phyloP scores from a whole-genome alignment of 2,888 invertebrate species.

The Hedya salicella region DNA sequence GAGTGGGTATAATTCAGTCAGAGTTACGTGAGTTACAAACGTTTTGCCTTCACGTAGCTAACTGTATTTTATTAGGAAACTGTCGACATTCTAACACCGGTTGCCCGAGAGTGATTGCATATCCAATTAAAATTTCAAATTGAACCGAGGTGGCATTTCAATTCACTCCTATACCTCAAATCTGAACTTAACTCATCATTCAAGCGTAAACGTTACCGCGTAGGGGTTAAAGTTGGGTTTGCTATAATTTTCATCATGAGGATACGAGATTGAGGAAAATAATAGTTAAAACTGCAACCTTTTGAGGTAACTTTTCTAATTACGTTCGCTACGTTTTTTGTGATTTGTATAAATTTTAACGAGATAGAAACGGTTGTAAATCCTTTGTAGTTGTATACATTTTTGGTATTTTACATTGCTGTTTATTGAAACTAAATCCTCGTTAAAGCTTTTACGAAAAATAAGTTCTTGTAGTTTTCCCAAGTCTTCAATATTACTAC shows the following conservation, averaged over 20 bases:
- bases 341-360: constrained; percentile 40
- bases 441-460: too few relatives aligned
- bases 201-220: neutral
- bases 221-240: neutral
- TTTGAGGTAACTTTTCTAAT: constrained; percentile 67
- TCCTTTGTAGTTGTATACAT: neutral
- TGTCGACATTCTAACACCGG: constrained; percentile 25
- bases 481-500: too few relatives aligned
- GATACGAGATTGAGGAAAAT: neutral
- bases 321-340: constrained; percentile 50
- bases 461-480: too few relatives aligned
- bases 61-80: constrained; percentile 14
- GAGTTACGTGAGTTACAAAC: neutral
- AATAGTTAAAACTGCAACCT: constrained; percentile 24
- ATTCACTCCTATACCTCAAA: constrained; percentile 49
- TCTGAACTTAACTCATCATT: constrained; percentile 39
- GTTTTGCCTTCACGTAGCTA: neutral
- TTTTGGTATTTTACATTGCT: neutral
- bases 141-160: constrained; percentile 59
- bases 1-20: too few relatives aligned
- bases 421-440: neutral
- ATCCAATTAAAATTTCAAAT: constrained; percentile 68
- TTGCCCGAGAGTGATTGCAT: constrained; percentile 53
- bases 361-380: neutral
- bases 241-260: neutral